Evolutionary conservation across 2,888 invertebrate genomes (phyloP), one percentile per base, ranked within the genome.

Genomic region (Sthenelais limicola): DNA sequence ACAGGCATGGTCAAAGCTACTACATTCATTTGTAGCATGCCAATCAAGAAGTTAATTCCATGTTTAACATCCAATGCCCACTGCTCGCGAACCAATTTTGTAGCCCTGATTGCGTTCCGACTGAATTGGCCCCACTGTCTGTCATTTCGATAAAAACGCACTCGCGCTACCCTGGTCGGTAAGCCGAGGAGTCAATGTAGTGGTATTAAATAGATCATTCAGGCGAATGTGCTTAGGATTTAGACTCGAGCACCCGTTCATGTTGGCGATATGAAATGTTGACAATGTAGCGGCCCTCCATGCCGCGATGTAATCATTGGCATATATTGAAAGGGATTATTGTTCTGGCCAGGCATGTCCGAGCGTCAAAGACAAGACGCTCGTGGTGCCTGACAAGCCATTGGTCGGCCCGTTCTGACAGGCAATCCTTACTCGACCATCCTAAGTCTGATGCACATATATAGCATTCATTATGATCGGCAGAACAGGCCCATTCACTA

Each of bases 11-110:
- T 62, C 62, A 62, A 62, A 62, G 62, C 62, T 43, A 62, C 62
- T 43, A 62, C 62, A 35, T 62, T 62, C 62, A 62, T 62, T 62
- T 62, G 62, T 62, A 35, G 62, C 62, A 38, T 62, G 62, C 62
- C 62, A 62, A 62, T 62, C 62, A 62, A 62, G 62, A 62, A 62
- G 62, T 62, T 62, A 62, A 62, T 62, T 62, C 62, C 62, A 62
- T 62, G 62, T 62, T 62, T 62, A 62, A 62, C 62, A 62, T 62
- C 62, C 38, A 62, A 35, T 62, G 62, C 21, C 62, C 62, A 62
- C 62, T 28, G 62, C 35, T 28, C 24, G 38, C 24, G 24, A 62
- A 62, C 62, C 62, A 62, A 62, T 62, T 62, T 28, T 62, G 62
- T 43, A 35, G 62, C 38, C 62, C 62, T 62, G 62, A 62, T 62